Percentiles rank a stretch among this genome's conserved stretches.
Evolutionary conservation across 1,140 invertebrate species (phyloP).

Genomic region (Aphelenchoides fujianensis): DNA sequence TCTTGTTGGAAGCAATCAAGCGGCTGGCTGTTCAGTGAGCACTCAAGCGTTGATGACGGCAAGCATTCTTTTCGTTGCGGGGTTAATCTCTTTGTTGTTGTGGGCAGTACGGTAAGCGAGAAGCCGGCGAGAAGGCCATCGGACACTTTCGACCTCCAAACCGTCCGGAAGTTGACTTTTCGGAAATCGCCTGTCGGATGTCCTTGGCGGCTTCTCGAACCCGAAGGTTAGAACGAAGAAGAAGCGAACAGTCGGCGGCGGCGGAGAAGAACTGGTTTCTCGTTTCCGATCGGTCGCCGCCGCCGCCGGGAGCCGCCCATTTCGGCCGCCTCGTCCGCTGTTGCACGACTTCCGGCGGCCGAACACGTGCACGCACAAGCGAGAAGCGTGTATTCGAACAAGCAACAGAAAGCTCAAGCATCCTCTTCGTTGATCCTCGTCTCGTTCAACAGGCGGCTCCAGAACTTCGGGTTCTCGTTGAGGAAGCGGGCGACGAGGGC

Average conservation of each 20-base stretch:
- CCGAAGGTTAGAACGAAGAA: background rate
- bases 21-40: too few relatives aligned
- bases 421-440: background rate
- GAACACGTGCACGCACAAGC: background rate
- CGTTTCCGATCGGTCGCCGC: too few relatives aligned
- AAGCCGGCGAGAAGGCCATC: too few relatives aligned
- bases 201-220: too few relatives aligned
- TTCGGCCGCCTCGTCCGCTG: background rate
- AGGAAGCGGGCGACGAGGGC: background rate
- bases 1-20: too few relatives aligned
- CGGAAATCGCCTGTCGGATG: background rate
- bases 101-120: too few relatives aligned
- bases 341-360: background rate
- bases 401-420: background rate
- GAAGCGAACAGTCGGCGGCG: too few relatives aligned
- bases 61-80: background rate
- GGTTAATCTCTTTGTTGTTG: too few relatives aligned
- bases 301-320: background rate
- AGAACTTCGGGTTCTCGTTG: background rate
- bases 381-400: too few relatives aligned
- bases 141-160: background rate
- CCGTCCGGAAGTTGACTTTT: background rate
- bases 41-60: background rate
- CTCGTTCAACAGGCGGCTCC: background rate
- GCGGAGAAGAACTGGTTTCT: constrained; percentile 2